Evolutionary conservation across 2,113 vertebrate genomes (phyloP).

Genomic region (Pteruthius melanotis): DNA sequence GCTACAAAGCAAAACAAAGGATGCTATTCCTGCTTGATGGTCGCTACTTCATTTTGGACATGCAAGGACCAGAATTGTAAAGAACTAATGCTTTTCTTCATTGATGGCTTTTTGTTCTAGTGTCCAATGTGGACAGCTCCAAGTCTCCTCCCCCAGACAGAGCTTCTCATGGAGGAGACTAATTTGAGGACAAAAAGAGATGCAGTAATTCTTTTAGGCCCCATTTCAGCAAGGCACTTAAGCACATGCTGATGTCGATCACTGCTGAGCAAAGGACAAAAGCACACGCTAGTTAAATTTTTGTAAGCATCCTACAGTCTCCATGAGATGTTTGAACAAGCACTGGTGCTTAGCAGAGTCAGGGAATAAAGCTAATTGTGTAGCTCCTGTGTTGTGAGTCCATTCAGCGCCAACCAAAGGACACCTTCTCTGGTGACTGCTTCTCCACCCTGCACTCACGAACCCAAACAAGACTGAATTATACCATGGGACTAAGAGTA

Average conservation of each 20-base stretch:
- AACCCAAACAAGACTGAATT: neutral
- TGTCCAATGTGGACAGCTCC: constrained; percentile 14
- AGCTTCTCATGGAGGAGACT: neutral
- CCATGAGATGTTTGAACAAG: neutral
- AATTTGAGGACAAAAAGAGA: neutral
- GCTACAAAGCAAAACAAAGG: neutral
- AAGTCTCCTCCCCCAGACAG: neutral
- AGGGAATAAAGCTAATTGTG: neutral
- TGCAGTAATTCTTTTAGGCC: neutral
- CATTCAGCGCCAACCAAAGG: fast-evolving
- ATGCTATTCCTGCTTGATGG: neutral
- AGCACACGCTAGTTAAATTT: neutral
- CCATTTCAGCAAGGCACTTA: constrained; percentile 37
- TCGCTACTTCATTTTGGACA: neutral
- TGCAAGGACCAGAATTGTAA: neutral
- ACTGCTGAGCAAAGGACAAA: neutral
- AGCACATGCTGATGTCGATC: neutral
- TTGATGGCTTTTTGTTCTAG: neutral
- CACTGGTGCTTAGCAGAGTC: neutral
- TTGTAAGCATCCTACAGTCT: neutral
- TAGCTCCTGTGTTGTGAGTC: neutral
- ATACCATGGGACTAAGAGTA: neutral
- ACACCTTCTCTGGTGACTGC: neutral
- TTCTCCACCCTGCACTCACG: neutral
- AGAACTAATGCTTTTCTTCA: constrained; percentile 7